Conservation (phyloP, 1,140 invertebrate genomes). For the Lepidurus arcticus region DNA sequence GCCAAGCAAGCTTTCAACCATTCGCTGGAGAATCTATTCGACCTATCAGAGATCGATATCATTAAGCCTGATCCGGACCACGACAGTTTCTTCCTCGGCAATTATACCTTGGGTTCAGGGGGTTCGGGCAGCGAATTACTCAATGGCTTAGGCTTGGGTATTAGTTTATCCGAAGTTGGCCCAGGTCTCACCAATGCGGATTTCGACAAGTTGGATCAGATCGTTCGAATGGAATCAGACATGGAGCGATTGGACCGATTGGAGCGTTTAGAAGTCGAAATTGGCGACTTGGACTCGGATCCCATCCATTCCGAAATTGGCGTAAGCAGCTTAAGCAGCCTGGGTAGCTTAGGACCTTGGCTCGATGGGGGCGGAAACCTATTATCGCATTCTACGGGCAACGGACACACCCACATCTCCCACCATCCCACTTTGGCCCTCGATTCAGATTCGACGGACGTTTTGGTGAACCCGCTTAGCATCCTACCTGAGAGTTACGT, state of each 20-base stretch:
- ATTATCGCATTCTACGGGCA: neutral
- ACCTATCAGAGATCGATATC: neutral
- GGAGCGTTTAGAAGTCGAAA: conserved; percentile 33
- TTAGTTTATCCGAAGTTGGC: conserved; percentile 29
- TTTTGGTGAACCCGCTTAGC: conserved; percentile 31
- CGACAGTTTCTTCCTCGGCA: neutral
- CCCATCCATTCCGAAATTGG: conserved; percentile 7
- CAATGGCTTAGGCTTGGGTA: conserved; percentile 28
- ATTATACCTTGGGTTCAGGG: neutral
- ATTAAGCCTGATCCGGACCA: neutral
- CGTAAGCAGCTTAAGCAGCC: conserved; percentile 24
- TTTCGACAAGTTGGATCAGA: conserved; percentile 32
- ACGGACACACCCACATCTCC: conserved; percentile 1
- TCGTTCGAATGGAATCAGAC: conserved; percentile 32
- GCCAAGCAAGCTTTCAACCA: neutral
- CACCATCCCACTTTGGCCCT: conserved; percentile 24
- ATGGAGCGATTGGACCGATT: conserved; percentile 30
- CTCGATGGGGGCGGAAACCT: neutral
- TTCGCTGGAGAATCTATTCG: conserved; percentile 3
- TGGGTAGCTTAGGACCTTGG: conserved; percentile 7
- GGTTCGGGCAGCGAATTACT: conserved; percentile 4
- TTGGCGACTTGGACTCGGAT: conserved; percentile 31
- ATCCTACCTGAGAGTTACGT: conserved; percentile 30
- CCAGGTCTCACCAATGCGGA: conserved; percentile 22
- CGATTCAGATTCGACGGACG: conserved; percentile 32